These are phyloP conservation scores for Caenorhabditis zanzibari DNA, from an alignment of 2,888 invertebrate genomes.

Conservation along the genomic window DNA sequence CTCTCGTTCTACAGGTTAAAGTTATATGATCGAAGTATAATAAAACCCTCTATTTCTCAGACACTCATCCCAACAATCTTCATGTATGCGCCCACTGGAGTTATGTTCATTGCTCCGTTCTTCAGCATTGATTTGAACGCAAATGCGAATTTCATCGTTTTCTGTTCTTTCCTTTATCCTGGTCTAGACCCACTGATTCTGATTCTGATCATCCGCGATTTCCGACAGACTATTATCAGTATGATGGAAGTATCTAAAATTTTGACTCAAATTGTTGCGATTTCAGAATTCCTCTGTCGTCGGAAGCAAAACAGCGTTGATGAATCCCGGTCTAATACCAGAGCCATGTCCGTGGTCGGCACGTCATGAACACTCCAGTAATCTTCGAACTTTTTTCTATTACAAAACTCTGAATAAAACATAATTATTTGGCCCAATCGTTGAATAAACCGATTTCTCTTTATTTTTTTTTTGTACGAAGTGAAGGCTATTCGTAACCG, in stretches of 20 bases:
- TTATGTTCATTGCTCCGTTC: slow-evolving; percentile 49
- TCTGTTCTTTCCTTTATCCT: slow-evolving; percentile 36
- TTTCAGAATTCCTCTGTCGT: slow-evolving; percentile 4
- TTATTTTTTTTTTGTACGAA: too few relatives aligned
- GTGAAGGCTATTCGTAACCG: too few relatives aligned
- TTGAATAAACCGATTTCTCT: too few relatives aligned
- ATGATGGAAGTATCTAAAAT: neutral
- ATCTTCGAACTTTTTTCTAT: too few relatives aligned
- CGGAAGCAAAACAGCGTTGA: slow-evolving; percentile 19
- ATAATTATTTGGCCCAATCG: too few relatives aligned
- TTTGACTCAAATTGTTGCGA: neutral
- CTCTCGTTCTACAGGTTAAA: slow-evolving; percentile 38
- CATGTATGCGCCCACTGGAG: slow-evolving; percentile 56
- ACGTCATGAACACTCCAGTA: neutral
- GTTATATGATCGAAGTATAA: neutral
- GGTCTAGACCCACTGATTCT: slow-evolving; percentile 34
- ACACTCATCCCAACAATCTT: slow-evolving; percentile 42
- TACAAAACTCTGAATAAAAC: too few relatives aligned
- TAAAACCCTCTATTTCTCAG: neutral
- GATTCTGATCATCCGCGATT: slow-evolving; percentile 43
- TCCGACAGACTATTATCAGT: slow-evolving; percentile 23
- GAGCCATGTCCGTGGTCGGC: slow-evolving; percentile 5
- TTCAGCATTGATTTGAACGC: slow-evolving; percentile 31
- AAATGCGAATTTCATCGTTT: slow-evolving; percentile 39
- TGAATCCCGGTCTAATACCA: slow-evolving; percentile 13